A percentile compares a stretch with the other conserved stretches of the same genome.
These are phyloP conservation scores for Ceratitis capitata DNA, from an alignment of 1,140 invertebrate species.

Conservation along the genomic window DNA sequence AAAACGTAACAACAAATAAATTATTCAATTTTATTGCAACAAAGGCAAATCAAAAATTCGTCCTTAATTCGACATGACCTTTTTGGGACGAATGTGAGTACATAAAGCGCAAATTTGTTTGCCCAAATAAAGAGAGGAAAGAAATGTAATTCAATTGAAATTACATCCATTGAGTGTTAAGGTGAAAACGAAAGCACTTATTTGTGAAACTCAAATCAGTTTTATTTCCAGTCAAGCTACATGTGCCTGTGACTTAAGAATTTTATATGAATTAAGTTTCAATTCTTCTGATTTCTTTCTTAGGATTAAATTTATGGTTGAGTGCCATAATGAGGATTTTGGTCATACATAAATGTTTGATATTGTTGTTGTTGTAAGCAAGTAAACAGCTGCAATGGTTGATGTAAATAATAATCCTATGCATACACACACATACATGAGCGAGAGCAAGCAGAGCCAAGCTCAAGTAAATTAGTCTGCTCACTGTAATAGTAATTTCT, in stretches of 20 bases:
- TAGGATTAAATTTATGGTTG: background rate
- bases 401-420: background rate
- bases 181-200: background rate
- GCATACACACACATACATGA: background rate
- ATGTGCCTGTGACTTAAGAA: background rate
- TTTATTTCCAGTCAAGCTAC: background rate
- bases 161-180: background rate
- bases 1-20: background rate
- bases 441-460: background rate
- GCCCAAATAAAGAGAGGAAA: too few species aligned
- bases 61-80: background rate
- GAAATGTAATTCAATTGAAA: background rate
- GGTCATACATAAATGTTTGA: background rate
- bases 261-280: slow-evolving; percentile 8
- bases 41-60: background rate
- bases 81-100: background rate
- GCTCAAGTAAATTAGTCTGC: background rate
- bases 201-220: background rate
- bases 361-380: too few species aligned
- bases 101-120: too few species aligned
- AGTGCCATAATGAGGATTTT: background rate
- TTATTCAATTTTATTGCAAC: background rate
- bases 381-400: background rate
- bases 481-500: too few species aligned
- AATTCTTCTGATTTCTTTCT: background rate